Percentiles rank a stretch among this genome's conserved stretches.
Evolutionary conservation across 2,888 invertebrate species (phyloP).

Genomic region (Anoncus sp.): DNA sequence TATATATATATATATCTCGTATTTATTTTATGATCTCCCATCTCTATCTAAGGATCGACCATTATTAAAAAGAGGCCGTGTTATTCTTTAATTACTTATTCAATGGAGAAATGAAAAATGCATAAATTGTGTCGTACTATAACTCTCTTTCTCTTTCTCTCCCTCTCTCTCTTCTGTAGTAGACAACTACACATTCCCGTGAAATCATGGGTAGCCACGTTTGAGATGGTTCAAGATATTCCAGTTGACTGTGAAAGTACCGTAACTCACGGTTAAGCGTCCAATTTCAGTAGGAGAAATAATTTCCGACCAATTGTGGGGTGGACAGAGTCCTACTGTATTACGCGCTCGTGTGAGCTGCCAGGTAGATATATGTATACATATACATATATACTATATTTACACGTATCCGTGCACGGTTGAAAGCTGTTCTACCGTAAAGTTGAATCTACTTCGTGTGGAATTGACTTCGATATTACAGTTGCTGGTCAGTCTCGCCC

Average conservation of each 20-base stretch:
- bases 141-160: constrained; percentile 4
- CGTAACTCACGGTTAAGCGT: constrained; percentile 55
- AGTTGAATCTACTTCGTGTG: constrained; percentile 62
- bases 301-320: constrained; percentile 58
- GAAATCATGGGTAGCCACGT: constrained; percentile 7
- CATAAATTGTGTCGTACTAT: constrained; percentile 19
- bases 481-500: constrained; percentile 55
- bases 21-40: constrained; percentile 41
- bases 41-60: constrained; percentile 38
- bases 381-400: constrained; percentile 13
- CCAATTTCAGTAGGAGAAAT: constrained; percentile 60
- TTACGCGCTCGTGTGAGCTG: constrained; percentile 19
- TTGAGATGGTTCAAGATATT: constrained; percentile 49
- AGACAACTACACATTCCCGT: constrained; percentile 34
- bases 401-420: constrained; percentile 25
- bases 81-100: constrained; percentile 61
- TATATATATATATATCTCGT: constrained; percentile 32
- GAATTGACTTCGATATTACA: constrained; percentile 64
- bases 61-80: constrained; percentile 53
- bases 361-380: too few relatives aligned
- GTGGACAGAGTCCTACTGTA: constrained; percentile 33
- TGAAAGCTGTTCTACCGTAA: constrained; percentile 57
- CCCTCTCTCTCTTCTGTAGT: constrained; percentile 12
- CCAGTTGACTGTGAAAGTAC: constrained; percentile 29
- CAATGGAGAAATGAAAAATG: constrained; percentile 35